phyloP scores from a whole-genome alignment of 2,113 vertebrate genomes.

The Puffinus mauretanicus region DNA sequence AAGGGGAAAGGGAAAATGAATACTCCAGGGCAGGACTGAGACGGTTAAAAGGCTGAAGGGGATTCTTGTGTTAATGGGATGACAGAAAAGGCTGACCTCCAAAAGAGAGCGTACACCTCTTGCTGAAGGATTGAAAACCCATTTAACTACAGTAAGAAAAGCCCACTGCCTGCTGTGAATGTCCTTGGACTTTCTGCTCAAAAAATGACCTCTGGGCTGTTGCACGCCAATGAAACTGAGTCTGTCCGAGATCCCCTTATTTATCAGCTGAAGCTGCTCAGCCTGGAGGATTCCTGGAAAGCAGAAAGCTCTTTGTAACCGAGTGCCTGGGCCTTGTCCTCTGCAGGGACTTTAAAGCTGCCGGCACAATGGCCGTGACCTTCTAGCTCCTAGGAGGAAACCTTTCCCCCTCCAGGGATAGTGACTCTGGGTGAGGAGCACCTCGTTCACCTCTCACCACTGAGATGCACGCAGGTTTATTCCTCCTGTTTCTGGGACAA shows the following conservation, averaged over 20 bases:
- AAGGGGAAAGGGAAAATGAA: background rate
- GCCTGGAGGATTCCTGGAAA: constrained; percentile 21
- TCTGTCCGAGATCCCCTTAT: background rate
- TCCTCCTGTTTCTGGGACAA: background rate
- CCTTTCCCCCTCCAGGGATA: background rate
- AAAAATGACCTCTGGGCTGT: constrained; percentile 7
- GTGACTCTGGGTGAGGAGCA: background rate
- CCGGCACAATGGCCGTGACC: background rate
- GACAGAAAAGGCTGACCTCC: background rate
- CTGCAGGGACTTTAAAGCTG: background rate
- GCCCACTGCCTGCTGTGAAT: background rate
- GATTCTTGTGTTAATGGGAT: background rate
- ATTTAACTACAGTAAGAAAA: background rate
- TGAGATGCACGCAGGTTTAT: background rate
- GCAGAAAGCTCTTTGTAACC: background rate
- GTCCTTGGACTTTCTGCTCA: background rate
- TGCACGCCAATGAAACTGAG: background rate
- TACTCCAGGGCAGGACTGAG: background rate
- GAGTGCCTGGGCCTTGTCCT: background rate
- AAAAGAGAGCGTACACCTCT: background rate
- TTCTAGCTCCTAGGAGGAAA: background rate
- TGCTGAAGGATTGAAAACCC: background rate
- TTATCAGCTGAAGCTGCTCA: background rate
- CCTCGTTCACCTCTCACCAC: background rate
- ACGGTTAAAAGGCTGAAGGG: background rate